A percentile compares a stretch with the other conserved stretches of the same genome.
These are phyloP conservation scores for Eulithis prunata DNA, from an alignment of 2,888 invertebrate genomes.

Conservation along the genomic window DNA sequence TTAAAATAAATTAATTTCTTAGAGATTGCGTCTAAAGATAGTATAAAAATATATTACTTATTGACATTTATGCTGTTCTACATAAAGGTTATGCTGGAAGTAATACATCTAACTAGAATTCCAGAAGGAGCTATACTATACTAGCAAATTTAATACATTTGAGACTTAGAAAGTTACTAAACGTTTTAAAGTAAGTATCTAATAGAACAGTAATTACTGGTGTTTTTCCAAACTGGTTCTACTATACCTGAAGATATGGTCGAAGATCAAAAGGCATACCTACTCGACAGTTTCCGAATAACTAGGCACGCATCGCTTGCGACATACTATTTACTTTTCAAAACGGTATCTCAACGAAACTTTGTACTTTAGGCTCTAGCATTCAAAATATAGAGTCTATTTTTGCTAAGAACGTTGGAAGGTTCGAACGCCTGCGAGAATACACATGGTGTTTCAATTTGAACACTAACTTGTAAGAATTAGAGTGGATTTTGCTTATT, in stretches of 20 bases:
- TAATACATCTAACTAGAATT: too few species aligned
- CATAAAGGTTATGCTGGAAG: too few species aligned
- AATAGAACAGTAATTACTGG: too few species aligned
- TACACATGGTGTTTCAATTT: slow-evolving; percentile 58
- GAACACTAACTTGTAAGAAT: neutral
- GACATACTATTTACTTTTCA: slow-evolving; percentile 65
- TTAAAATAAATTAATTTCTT: too few species aligned
- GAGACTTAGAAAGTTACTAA: neutral
- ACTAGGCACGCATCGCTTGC: slow-evolving; percentile 76
- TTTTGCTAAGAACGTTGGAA: slow-evolving; percentile 47
- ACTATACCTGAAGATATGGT: slow-evolving; percentile 42
- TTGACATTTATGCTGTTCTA: too few species aligned
- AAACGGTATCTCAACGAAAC: slow-evolving; percentile 53
- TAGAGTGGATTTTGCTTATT: neutral
- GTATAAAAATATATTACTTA: too few species aligned
- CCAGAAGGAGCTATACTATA: too few species aligned
- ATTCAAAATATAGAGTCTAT: slow-evolving; percentile 43
- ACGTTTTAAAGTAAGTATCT: too few species aligned
- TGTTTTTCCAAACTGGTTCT: neutral
- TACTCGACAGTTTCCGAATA: slow-evolving; percentile 31
- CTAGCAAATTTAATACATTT: too few species aligned
- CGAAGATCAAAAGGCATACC: slow-evolving; percentile 44
- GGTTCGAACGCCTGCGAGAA: slow-evolving; percentile 61
- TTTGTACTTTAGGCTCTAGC: slow-evolving; percentile 42
- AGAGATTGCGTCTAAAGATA: too few species aligned